phyloP scores from a whole-genome alignment of 2,113 vertebrate species.

The Canis aureus region DNA sequence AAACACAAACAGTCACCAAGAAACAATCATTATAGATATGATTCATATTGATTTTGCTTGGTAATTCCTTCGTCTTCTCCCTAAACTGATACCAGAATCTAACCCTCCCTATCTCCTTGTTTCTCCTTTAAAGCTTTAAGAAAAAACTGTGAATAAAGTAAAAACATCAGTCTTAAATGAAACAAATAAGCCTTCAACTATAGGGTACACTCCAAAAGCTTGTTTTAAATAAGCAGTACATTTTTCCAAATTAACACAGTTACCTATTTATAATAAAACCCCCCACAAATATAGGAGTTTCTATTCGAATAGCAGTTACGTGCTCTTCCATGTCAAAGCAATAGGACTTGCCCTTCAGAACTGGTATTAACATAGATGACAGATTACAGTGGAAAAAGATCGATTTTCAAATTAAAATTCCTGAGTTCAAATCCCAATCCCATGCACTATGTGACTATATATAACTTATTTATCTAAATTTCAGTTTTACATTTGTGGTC shows the following conservation, averaged over 20 bases:
- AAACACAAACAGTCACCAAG: slow-evolving; percentile 9
- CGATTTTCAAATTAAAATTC: slow-evolving; percentile 47
- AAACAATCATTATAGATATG: neutral
- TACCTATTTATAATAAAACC: neutral
- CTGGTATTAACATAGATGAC: neutral
- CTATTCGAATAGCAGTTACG: neutral
- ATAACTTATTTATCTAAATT: neutral
- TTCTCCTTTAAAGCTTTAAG: slow-evolving; percentile 17
- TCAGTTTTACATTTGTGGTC: neutral
- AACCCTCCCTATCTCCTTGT: neutral
- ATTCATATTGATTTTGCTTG: neutral
- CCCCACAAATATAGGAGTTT: neutral
- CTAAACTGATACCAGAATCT: neutral
- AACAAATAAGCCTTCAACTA: slow-evolving; percentile 20
- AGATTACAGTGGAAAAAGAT: neutral
- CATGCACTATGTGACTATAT: neutral
- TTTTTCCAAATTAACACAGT: slow-evolving; percentile 17
- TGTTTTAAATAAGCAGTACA: slow-evolving; percentile 16
- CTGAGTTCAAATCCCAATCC: neutral
- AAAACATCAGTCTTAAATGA: slow-evolving; percentile 13
- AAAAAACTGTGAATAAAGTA: neutral
- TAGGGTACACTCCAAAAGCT: neutral
- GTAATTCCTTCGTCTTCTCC: neutral
- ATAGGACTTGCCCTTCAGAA: neutral
- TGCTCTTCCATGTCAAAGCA: neutral